Conservation (phyloP, 2,113 vertebrate genomes). For the Emydura subglobosa region DNA sequence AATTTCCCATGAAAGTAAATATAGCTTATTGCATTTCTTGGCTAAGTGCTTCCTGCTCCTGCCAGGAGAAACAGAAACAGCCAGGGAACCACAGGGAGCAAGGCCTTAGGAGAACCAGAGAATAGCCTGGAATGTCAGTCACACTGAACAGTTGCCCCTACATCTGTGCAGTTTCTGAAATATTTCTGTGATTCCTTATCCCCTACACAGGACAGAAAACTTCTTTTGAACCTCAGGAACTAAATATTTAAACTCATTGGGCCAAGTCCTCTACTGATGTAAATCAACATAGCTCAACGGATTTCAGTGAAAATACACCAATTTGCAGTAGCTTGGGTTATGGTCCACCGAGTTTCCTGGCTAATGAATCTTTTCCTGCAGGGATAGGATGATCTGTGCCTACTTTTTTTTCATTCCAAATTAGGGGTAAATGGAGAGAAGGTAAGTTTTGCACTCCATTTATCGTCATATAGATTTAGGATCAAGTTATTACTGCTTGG, state of each 20-base stretch:
- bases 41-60: neutral
- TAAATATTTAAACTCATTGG: neutral
- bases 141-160: neutral
- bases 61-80: neutral
- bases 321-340: neutral
- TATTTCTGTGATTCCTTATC: neutral
- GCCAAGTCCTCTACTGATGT: neutral
- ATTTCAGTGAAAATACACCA: neutral
- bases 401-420: no score
- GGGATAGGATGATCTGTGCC: neutral
- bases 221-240: rapidly evolving
- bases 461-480: neutral
- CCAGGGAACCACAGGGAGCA: rapidly evolving
- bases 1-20: neutral
- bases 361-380: rapidly evolving
- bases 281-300: neutral
- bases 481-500: neutral
- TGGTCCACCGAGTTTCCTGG: neutral
- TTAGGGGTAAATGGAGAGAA: neutral
- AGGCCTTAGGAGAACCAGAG: neutral
- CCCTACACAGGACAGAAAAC: neutral
- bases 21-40: rapidly evolving
- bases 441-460: neutral
- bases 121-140: neutral
- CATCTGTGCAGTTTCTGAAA: neutral